Evolutionary conservation across 2,113 vertebrate genomes (phyloP).

Genomic region (Python bivittatus): DNA sequence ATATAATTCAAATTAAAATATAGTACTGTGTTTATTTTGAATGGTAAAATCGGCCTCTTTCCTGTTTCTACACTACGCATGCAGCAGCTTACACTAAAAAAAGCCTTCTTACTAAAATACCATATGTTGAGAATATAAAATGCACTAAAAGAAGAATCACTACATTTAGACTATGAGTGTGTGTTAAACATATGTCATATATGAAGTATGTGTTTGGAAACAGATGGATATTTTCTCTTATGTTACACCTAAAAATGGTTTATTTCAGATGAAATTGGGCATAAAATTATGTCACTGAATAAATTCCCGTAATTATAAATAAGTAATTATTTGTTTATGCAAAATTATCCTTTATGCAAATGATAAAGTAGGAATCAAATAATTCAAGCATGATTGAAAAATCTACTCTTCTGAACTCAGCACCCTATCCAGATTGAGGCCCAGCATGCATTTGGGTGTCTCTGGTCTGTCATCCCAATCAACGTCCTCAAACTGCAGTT

Average conservation of each 20-base stretch:
- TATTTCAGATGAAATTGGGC: background rate
- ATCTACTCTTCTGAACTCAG: background rate
- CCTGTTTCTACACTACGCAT: conserved; percentile 13
- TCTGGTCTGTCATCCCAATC: background rate
- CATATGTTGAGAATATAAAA: conserved; percentile 17
- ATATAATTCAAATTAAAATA: background rate
- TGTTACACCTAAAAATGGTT: background rate
- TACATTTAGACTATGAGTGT: background rate
- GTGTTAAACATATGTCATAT: conserved; percentile 18
- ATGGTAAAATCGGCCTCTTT: conserved; percentile 11
- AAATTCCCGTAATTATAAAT: background rate
- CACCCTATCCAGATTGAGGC: background rate
- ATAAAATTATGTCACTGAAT: background rate
- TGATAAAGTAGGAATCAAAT: background rate
- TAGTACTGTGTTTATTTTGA: conserved; percentile 1
- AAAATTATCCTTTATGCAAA: background rate
- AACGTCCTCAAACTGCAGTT: background rate
- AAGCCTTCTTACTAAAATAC: conserved; percentile 18
- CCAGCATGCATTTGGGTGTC: background rate
- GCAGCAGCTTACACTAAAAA: conserved; percentile 12
- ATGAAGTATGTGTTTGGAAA: conserved; percentile 4
- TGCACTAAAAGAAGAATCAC: background rate
- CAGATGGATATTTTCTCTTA: background rate
- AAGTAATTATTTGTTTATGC: background rate
- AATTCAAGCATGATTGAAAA: background rate